Percentiles rank a stretch among this genome's conserved stretches.
Evolutionary conservation across 2,888 invertebrate genomes (phyloP).

Genomic region (Synanthedon tipuliformis): DNA sequence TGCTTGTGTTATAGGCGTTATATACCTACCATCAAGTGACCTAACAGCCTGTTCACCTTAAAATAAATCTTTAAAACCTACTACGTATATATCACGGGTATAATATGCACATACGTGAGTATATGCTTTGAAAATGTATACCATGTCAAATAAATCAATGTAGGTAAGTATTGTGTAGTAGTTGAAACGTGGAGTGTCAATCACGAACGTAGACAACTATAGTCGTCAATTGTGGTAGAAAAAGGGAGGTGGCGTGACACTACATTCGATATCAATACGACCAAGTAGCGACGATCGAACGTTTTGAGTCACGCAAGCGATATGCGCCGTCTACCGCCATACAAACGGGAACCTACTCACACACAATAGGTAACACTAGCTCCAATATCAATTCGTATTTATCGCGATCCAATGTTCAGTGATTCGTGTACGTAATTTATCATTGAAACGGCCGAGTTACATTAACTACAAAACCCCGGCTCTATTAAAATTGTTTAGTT

Average conservation of each 20-base stretch:
- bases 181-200: slow-evolving; percentile 16
- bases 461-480: not conserved
- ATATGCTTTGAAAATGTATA: too few species aligned
- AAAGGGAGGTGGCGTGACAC: slow-evolving; percentile 21
- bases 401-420: not conserved
- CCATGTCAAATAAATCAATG: not conserved
- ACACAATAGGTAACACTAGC: not conserved
- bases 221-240: not conserved
- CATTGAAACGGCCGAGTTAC: not conserved
- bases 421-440: not conserved
- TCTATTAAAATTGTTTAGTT: slow-evolving; percentile 5
- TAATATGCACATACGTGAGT: too few species aligned
- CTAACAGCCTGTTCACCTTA: too few species aligned
- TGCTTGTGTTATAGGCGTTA: too few species aligned
- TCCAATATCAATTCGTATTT: not conserved
- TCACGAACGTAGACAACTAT: slow-evolving; percentile 29
- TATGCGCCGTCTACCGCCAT: slow-evolving; percentile 17
- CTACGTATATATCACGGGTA: too few species aligned
- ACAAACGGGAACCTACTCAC: too few species aligned
- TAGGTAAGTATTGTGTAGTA: slow-evolving; percentile 4
- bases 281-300: slow-evolving; percentile 33
- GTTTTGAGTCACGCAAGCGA: slow-evolving; percentile 42
- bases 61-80: too few species aligned
- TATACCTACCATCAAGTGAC: too few species aligned
- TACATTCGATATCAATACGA: slow-evolving; percentile 46